These are phyloP conservation scores for Homarus americanus DNA, from an alignment of 1,140 invertebrate genomes.

Conservation along the genomic window DNA sequence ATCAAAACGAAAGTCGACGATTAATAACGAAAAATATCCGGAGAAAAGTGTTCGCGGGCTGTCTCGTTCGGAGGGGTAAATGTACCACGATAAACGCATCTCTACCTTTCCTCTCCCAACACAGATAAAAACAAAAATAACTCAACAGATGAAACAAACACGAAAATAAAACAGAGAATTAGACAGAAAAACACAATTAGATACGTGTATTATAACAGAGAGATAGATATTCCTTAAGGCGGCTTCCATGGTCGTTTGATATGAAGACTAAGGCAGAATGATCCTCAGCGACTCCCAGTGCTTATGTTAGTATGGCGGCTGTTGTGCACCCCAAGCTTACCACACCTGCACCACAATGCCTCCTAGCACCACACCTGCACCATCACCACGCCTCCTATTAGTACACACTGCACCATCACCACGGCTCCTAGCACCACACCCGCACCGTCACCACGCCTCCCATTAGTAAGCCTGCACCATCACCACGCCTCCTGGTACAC, in stretches of 20 bases:
- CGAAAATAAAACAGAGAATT: too few species aligned
- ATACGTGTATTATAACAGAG: too few species aligned
- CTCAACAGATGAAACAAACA: too few species aligned
- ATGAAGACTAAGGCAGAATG: conserved; percentile 20
- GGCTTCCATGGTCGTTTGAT: conserved; percentile 10
- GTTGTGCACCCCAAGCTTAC: too few species aligned
- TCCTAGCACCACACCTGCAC: too few species aligned
- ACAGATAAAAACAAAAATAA: too few species aligned
- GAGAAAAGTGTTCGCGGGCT: conserved; percentile 33
- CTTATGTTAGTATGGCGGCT: conserved; percentile 8
- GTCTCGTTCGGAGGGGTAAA: conserved; percentile 34
- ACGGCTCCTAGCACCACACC: too few species aligned
- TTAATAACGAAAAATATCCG: neutral
- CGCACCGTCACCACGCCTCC: neutral
- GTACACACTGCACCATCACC: too few species aligned
- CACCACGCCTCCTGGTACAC: too few species aligned
- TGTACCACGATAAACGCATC: conserved; percentile 6
- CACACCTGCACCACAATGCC: neutral
- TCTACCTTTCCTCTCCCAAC: neutral
- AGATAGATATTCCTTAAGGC: neutral
- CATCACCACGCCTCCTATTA: neutral
- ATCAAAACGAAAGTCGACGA: conserved; percentile 3
- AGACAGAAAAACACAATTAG: too few species aligned
- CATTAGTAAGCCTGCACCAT: neutral
- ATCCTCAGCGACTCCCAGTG: neutral